These are phyloP conservation scores for Zaprionus davidi DNA, from an alignment of 1,140 invertebrate species.

Conservation along the genomic window DNA sequence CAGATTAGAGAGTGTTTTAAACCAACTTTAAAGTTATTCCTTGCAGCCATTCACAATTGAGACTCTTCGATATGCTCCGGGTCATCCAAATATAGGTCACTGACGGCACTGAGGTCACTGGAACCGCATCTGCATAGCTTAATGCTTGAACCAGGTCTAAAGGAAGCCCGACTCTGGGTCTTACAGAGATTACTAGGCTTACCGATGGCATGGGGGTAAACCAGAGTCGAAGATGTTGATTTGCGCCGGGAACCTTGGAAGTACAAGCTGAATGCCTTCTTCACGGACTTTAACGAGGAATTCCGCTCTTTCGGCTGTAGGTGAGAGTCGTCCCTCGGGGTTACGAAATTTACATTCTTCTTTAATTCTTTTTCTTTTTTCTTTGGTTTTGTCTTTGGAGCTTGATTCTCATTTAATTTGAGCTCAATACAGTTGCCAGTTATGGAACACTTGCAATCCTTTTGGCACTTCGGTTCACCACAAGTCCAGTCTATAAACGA, in stretches of 20 bases:
- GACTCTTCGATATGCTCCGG: not conserved
- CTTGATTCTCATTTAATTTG: not conserved
- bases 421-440: not conserved
- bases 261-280: not conserved
- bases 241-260: not conserved
- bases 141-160: not conserved
- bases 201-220: slow-evolving; percentile 6
- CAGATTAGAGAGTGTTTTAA: slow-evolving; percentile 12
- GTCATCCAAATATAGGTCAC: not conserved
- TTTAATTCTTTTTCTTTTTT: too few species aligned
- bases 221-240: not conserved
- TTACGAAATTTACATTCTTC: too few species aligned
- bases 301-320: not conserved
- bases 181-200: not conserved
- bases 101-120: not conserved
- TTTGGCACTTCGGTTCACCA: not conserved
- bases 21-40: slow-evolving; percentile 6
- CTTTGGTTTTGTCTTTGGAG: not conserved
- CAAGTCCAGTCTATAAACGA: not conserved
- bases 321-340: not conserved
- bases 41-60: not conserved
- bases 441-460: not conserved
- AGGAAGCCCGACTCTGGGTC: not conserved
- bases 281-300: not conserved
- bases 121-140: not conserved